Evolutionary conservation across 2,113 vertebrate species (phyloP).

Genomic region (Callaeas wilsoni): DNA sequence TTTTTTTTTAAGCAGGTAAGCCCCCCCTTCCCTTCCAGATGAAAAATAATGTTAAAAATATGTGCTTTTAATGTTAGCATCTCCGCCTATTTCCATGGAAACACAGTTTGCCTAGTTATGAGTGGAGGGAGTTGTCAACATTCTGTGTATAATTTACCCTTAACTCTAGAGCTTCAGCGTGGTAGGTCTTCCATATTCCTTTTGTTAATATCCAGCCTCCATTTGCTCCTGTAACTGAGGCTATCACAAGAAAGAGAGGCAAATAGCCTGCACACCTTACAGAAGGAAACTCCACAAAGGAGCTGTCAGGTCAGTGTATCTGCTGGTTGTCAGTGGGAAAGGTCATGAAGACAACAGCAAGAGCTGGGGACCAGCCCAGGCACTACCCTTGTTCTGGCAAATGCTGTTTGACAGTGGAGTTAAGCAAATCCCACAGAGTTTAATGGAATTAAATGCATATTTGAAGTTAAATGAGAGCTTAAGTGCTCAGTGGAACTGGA

Average conservation of each 20-base stretch:
- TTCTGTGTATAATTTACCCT: background rate
- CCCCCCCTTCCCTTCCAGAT: background rate
- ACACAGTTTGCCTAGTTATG: background rate
- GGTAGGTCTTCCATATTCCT: background rate
- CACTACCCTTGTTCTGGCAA: background rate
- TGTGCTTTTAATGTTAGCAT: background rate
- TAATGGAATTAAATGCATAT: background rate
- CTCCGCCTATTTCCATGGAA: background rate
- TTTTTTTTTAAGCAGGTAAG: background rate
- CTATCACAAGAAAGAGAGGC: background rate
- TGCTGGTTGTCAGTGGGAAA: background rate
- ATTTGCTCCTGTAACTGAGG: background rate
- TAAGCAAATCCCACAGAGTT: background rate
- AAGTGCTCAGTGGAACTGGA: background rate
- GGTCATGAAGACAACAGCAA: background rate
- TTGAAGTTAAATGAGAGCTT: background rate
- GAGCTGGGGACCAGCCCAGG: background rate
- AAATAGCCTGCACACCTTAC: background rate
- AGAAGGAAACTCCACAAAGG: background rate
- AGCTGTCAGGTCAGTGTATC: background rate
- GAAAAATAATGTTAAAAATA: background rate
- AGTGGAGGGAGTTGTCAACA: background rate
- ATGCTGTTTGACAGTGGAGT: background rate
- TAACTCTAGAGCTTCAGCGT: background rate
- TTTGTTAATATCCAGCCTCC: background rate